phyloP scores from a whole-genome alignment of 2,888 invertebrate species.

The Cylindroiulus punctatus region DNA sequence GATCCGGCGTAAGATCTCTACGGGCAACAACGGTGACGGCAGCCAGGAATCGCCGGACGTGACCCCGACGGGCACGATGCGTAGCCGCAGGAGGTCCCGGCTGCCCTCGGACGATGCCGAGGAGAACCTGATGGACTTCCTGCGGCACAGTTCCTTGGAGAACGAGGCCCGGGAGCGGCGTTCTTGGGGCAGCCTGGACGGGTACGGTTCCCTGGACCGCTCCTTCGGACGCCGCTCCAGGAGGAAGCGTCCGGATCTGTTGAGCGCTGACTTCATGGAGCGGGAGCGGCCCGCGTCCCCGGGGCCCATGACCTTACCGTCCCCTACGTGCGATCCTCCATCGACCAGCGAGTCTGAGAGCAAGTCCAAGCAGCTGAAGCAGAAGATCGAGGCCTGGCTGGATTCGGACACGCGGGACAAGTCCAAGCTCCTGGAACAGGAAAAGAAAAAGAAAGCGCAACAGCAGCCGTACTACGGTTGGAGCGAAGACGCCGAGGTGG shows the following conservation, averaged over 20 bases:
- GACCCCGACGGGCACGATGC: slow-evolving; percentile 87
- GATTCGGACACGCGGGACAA: slow-evolving; percentile 73
- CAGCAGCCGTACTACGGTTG: background rate
- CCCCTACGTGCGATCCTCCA: slow-evolving; percentile 37
- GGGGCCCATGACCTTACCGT: slow-evolving; percentile 47
- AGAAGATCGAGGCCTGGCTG: slow-evolving; percentile 91
- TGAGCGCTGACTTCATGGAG: slow-evolving; percentile 59
- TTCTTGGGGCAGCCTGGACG: slow-evolving; percentile 67
- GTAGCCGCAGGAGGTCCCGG: slow-evolving; percentile 78
- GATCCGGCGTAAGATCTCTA: slow-evolving; percentile 71
- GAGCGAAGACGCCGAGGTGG: background rate
- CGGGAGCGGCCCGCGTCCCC: slow-evolving; percentile 62
- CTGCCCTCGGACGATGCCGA: slow-evolving; percentile 81
- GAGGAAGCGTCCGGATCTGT: slow-evolving; percentile 80
- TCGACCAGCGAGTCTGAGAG: slow-evolving; percentile 69
- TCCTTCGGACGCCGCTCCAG: slow-evolving; percentile 85
- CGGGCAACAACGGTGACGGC: slow-evolving; percentile 57
- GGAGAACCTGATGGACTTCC: slow-evolving; percentile 76
- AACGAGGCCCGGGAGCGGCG: slow-evolving; percentile 57
- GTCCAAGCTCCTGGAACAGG: slow-evolving; percentile 56
- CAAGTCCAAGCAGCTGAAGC: slow-evolving; percentile 67
- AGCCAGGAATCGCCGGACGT: slow-evolving; percentile 72
- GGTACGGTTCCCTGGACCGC: slow-evolving; percentile 74
- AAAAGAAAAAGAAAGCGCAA: background rate
- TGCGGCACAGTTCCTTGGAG: slow-evolving; percentile 58